Conservation (phyloP, 2,797 vertebrate species). For the Podarcis lilfordi region DNA sequence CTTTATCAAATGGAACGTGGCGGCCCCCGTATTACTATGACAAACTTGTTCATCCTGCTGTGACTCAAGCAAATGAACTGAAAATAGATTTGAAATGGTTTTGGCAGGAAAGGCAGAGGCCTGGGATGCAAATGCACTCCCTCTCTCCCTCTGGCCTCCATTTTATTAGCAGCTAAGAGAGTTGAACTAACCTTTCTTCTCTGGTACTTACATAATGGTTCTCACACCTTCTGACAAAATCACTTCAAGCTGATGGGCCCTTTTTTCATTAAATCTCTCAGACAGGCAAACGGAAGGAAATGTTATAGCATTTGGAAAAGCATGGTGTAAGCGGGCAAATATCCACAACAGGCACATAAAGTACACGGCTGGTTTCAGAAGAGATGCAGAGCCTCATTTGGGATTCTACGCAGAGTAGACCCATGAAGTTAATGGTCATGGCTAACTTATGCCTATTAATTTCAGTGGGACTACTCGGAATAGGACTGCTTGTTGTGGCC, state of each 20-base stretch:
- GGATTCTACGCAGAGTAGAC: too few species aligned
- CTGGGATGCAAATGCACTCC: slow-evolving; percentile 2
- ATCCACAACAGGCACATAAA: neutral
- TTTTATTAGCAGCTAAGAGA: neutral
- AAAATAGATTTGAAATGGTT: slow-evolving; percentile 5
- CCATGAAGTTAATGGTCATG: too few species aligned
- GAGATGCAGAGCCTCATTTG: neutral
- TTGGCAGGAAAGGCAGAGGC: neutral
- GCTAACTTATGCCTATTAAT: too few species aligned
- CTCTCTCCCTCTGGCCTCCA: neutral
- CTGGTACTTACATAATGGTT: slow-evolving; percentile 19
- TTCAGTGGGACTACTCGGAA: too few species aligned
- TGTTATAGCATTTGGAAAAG: neutral
- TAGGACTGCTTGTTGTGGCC: too few species aligned
- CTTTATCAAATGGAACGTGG: neutral
- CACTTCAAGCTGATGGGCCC: slow-evolving; percentile 49
- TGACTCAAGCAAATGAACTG: slow-evolving; percentile 5
- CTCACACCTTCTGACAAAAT: slow-evolving; percentile 55
- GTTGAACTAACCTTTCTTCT: slow-evolving; percentile 48
- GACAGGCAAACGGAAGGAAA: slow-evolving; percentile 40
- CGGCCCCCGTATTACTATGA: neutral
- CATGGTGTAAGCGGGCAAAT: neutral
- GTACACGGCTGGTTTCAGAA: neutral
- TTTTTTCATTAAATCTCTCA: slow-evolving; percentile 26
- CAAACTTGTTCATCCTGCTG: neutral